Percentiles rank a stretch among this genome's conserved stretches.
These are phyloP conservation scores for Hapalemur alaotrensis DNA, from an alignment of 2,797 vertebrate genomes.

Conservation along the genomic window DNA sequence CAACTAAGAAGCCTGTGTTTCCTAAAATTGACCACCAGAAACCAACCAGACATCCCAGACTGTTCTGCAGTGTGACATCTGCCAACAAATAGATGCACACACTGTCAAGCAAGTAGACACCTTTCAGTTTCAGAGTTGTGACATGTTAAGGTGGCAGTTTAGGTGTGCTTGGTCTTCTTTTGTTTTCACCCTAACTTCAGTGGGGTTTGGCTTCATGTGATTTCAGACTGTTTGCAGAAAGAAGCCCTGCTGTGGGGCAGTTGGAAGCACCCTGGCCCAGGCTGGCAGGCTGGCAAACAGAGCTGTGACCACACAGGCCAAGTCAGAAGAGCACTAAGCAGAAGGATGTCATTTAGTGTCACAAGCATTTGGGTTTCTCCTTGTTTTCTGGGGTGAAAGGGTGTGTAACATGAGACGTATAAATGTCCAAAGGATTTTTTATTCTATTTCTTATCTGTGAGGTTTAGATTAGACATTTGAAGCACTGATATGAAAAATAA, in stretches of 20 bases:
- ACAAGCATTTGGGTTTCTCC: conserved; percentile 13
- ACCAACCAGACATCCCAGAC: neutral
- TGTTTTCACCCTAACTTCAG: conserved; percentile 27
- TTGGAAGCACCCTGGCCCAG: neutral
- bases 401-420: neutral
- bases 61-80: conserved; percentile 23
- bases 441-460: conserved; percentile 7
- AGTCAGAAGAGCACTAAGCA: conserved; percentile 8
- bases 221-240: conserved; percentile 23
- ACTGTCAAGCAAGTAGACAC: neutral
- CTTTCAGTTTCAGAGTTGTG: conserved; percentile 28
- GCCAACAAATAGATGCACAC: neutral
- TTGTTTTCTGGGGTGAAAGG: neutral
- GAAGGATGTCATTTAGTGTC: conserved; percentile 25
- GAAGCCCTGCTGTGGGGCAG: neutral
- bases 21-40: conserved; percentile 53
- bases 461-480: conserved; percentile 9
- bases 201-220: neutral
- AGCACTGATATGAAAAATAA: neutral
- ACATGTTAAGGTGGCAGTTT: neutral
- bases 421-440: conserved; percentile 30
- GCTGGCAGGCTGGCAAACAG: neutral
- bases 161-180: conserved; percentile 5
- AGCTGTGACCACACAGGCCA: neutral
- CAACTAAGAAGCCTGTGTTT: conserved; percentile 21